Evolutionary conservation across 53 echinoderm and acorn worm species (phyloP), one percentile per base, ranked within the genome.

Genomic region (Temnopleurus reevesii): DNA sequence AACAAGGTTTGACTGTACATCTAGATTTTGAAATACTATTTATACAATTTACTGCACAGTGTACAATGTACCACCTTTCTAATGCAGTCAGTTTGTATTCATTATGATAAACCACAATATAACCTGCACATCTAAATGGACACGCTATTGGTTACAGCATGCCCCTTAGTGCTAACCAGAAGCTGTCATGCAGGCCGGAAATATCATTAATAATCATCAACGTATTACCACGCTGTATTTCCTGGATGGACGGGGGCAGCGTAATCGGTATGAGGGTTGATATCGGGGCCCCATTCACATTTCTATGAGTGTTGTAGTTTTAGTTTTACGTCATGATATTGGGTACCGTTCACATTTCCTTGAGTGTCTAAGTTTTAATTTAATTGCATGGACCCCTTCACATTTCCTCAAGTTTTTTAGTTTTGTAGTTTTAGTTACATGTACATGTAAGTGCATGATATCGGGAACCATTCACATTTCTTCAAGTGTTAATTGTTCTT

Each of bases 151-250:
- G 1, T 38, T 66, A 19, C 36, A 66, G 66, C 41, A 66, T 18
- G 66, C 66, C 17, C 25, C 6, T 28, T 49, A 51, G 15, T 64
- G 21, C 26, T 77, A 46, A 18, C 45, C 79, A 82, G 54, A 36
- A 82, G 82, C 82, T 82, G 82, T 82, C 82, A 54, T 21, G 23
- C 13, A 60, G 82, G 9, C 60, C 59, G 85, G 85, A 85, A 85
- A 85, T 85, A 85, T 60, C 60, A 85, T 85, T 85, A 85, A 85
- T 85, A 85, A 85, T 59, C 85, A 41, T 85, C 85, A 85, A 24
- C 45, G 38, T 41, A 85, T 85, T 58, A 59, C 85, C 60, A 59
- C 59, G 59, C 60, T 85, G 36, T 45, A 59, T 85, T 85, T 85
- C 85, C 85, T 85, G 85, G 17, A 55, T 10, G 55, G 82, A 82